A percentile compares a stretch with the other conserved stretches of the same genome.
Evolutionary conservation across 2,888 invertebrate species (phyloP).

Genomic region (Brachypalpus laphriformis): DNA sequence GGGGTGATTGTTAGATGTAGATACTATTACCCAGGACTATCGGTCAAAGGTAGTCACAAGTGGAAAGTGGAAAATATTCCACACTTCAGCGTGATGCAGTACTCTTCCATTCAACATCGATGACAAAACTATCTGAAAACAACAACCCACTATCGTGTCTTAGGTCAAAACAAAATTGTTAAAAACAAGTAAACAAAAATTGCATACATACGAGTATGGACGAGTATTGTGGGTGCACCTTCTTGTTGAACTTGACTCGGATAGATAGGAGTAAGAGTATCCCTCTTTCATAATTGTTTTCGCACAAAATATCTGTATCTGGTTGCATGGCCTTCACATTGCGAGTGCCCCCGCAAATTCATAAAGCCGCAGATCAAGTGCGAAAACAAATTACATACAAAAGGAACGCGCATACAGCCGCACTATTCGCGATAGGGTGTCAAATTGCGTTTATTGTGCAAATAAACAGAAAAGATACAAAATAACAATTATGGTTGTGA

Average conservation of each 20-base stretch:
- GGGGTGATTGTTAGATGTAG: too few species aligned
- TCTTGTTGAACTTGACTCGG: not conserved
- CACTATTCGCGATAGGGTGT: not conserved
- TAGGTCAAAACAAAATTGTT: not conserved
- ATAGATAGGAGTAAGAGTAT: not conserved
- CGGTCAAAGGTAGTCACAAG: not conserved
- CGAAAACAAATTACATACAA: conserved; percentile 34
- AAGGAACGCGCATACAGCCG: not conserved
- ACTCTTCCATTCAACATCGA: not conserved
- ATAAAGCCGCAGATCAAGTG: conserved; percentile 35
- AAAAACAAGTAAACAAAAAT: conserved; percentile 8
- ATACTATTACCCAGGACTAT: too few species aligned
- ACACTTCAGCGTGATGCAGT: not conserved
- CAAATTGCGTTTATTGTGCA: not conserved
- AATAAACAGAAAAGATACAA: conserved; percentile 10
- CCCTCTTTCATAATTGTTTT: conserved; percentile 1
- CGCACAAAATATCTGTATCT: not conserved
- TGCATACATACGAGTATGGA: not conserved
- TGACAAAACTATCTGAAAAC: not conserved
- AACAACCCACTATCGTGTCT: not conserved
- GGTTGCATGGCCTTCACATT: conserved; percentile 3
- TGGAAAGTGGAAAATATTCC: not conserved
- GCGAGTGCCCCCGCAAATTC: too few species aligned
- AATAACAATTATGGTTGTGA: conserved; percentile 13
- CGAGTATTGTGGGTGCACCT: not conserved